Conservation (phyloP, 2,888 invertebrate genomes). For the Ochropleura plecta region DNA sequence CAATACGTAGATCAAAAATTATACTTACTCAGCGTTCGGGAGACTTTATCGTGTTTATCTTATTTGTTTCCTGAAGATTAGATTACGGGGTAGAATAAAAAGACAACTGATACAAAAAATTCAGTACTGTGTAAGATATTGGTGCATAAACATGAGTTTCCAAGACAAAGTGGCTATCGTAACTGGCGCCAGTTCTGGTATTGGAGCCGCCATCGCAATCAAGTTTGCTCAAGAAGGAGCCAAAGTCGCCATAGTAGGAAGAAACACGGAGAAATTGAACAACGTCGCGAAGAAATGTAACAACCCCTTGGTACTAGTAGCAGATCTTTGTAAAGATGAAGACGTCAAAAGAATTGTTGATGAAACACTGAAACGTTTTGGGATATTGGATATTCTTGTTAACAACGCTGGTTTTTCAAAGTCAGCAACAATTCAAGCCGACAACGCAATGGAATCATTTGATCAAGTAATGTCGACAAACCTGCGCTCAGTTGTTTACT, state of each 20-base stretch:
- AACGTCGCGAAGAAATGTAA: slow-evolving; percentile 29
- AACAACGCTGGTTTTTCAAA: slow-evolving; percentile 27
- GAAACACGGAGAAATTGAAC: slow-evolving; percentile 55
- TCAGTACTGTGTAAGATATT: not conserved
- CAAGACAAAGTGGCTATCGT: slow-evolving; percentile 65
- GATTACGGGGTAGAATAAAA: not conserved
- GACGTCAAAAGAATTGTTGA: slow-evolving; percentile 18
- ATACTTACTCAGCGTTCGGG: not conserved
- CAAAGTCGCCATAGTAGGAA: slow-evolving; percentile 61
- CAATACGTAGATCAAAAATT: not conserved
- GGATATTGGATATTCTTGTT: slow-evolving; percentile 17
- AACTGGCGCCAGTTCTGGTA: slow-evolving; percentile 69
- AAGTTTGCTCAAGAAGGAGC: slow-evolving; percentile 59
- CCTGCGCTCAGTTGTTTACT: slow-evolving; percentile 36
- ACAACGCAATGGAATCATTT: slow-evolving; percentile 10
- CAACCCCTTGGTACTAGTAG: slow-evolving; percentile 13
- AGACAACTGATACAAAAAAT: not conserved
- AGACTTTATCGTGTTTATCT: not conserved
- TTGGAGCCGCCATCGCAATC: slow-evolving; percentile 63
- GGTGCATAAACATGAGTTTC: slow-evolving; percentile 52
- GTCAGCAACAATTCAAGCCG: not conserved
- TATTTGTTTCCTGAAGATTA: not conserved
- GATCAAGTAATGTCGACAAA: slow-evolving; percentile 47
- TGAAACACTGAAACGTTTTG: slow-evolving; percentile 23
- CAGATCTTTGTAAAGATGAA: slow-evolving; percentile 25